Evolutionary conservation across 2,888 invertebrate species (phyloP), one percentile per base, ranked within the genome.

Genomic region (Mesorhabditis belari): DNA sequence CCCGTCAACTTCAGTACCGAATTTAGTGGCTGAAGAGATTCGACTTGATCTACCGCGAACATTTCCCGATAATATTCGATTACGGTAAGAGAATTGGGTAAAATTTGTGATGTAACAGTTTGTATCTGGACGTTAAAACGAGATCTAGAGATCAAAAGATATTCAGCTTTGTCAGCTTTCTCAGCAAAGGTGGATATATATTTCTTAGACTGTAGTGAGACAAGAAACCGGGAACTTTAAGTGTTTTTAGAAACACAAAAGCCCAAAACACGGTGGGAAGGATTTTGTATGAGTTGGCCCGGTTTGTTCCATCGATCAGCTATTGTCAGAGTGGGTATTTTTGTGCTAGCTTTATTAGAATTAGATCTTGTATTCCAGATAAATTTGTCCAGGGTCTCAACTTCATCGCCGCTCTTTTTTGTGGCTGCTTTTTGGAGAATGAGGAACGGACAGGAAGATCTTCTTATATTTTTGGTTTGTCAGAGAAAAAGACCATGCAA

Each of bases 11-110:
- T 55, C 60, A 28, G 67, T 71, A 50, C 64, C 71, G 9, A 62
- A 66, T 44, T 64, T 64, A 2, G 65, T 68, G 3, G 62, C 68
- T 24, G 65, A 70, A 35, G 60, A 67, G 5, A 72, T 72, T 5
- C 59, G 59, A 44, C 57, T 70, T 44, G 71, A 72, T 60, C 64
- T 72, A 19, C 69, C 67, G n/a, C 58, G 71, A 56, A 72, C 71
- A 9, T 72, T 72, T 55, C 71, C 71, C 0, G 71, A 72, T 52
- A 72, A 72, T 50, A 60, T 55, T 35, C 63, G 60, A 21, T 53
- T 72, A 23, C 62, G 61, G 56, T 52, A 57, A 9, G 65, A 66
- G 21, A 57, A 12, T 59, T 61, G 12, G 26, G 55, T 28, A 19
- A 28, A n/a, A n/a, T n/a, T n/a, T n/a, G n/a, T n/a, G n/a, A n/a